Conservation (phyloP, 2,113 vertebrate species). For the Spheniscus mendiculus region DNA sequence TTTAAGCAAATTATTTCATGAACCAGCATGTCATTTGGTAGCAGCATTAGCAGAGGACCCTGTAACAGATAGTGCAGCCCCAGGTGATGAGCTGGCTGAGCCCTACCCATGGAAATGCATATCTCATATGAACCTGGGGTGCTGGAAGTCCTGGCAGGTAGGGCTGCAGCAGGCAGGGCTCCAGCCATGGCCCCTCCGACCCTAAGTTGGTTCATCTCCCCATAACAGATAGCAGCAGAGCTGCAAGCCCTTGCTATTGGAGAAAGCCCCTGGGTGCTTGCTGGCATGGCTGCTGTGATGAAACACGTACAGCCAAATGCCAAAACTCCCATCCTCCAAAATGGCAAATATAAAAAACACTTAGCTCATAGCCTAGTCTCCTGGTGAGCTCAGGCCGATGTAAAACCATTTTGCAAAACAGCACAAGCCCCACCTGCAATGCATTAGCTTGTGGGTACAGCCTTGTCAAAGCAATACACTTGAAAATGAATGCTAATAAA, state of each 20-base stretch:
- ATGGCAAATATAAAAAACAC: not conserved
- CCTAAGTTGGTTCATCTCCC: not conserved
- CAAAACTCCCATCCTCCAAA: not conserved
- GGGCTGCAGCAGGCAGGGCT: not conserved
- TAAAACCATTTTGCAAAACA: not conserved
- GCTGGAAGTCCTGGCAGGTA: not conserved
- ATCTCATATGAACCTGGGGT: not conserved
- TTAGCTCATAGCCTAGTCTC: no score
- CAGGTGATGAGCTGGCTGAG: not conserved
- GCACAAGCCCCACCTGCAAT: not conserved
- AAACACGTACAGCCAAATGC: not conserved
- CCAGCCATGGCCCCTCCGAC: rapidly evolving
- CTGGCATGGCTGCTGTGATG: not conserved
- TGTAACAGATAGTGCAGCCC: rapidly evolving
- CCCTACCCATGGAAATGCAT: not conserved
- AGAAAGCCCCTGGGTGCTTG: not conserved
- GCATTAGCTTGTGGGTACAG: not conserved
- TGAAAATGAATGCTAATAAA: not conserved
- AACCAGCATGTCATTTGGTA: not conserved
- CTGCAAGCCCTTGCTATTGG: not conserved
- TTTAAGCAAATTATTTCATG: not conserved
- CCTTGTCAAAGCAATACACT: not conserved
- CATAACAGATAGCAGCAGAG: not conserved
- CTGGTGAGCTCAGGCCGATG: not conserved
- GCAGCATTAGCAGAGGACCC: not conserved